These are phyloP conservation scores for Bryconaethiops microstoma DNA, from an alignment of 2,797 vertebrate species.

Conservation along the genomic window DNA sequence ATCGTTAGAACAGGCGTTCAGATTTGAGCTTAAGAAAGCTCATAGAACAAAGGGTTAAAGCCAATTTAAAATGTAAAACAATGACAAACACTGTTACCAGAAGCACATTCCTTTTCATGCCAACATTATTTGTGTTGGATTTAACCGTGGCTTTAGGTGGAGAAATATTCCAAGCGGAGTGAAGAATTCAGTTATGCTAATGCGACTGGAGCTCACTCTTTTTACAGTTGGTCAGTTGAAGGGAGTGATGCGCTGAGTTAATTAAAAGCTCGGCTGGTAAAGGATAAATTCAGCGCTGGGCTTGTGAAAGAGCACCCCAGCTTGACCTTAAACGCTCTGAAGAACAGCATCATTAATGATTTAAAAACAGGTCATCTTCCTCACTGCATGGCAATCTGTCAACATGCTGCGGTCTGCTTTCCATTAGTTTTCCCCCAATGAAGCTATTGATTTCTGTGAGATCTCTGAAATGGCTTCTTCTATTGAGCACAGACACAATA, in stretches of 20 bases:
- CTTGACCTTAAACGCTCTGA: slow-evolving; percentile 36
- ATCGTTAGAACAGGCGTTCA: no score
- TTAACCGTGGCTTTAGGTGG: background rate
- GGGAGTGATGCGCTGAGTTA: slow-evolving; percentile 8
- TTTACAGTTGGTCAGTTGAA: slow-evolving; percentile 52
- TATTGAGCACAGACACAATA: slow-evolving; percentile 10
- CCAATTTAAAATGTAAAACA: no score
- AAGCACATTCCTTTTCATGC: no score
- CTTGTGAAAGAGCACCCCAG: slow-evolving; percentile 15
- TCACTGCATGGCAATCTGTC: slow-evolving; percentile 24
- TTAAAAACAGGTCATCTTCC: slow-evolving; percentile 28
- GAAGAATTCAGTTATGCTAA: slow-evolving; percentile 48
- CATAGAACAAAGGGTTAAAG: no score
- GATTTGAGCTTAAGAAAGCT: no score
- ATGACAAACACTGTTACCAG: no score
- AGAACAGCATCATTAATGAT: slow-evolving; percentile 44
- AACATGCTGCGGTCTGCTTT: slow-evolving; percentile 30
- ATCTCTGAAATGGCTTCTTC: slow-evolving; percentile 17
- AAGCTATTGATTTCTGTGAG: slow-evolving; percentile 29
- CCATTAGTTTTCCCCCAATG: slow-evolving; percentile 19
- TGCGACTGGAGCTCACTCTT: slow-evolving; percentile 57
- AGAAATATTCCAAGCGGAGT: background rate
- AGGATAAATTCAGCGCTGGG: slow-evolving; percentile 28
- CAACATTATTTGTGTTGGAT: background rate
- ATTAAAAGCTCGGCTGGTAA: slow-evolving; percentile 45